Evolutionary conservation across 2,113 vertebrate genomes (phyloP).

Genomic region (Carassius gibelio): DNA sequence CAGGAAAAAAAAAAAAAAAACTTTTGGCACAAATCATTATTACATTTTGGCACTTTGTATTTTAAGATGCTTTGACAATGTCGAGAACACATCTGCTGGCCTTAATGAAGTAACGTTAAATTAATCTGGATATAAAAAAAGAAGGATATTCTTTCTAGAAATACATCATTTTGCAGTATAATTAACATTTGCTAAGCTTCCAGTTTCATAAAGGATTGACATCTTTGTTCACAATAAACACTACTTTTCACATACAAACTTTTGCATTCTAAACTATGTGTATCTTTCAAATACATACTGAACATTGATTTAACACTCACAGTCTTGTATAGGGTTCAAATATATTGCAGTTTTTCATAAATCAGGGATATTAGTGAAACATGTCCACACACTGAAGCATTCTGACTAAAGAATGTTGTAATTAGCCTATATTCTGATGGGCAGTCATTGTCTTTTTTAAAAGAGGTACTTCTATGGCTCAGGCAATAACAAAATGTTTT

Average conservation of each 20-base stretch:
- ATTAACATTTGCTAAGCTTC: neutral
- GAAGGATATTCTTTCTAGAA: neutral
- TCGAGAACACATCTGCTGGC: neutral
- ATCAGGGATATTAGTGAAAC: conserved; percentile 1
- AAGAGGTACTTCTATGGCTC: conserved; percentile 9
- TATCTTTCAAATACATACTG: conserved; percentile 15
- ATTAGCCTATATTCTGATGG: neutral
- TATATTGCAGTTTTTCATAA: neutral
- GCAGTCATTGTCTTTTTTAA: neutral
- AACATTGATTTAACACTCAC: neutral
- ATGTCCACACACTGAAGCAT: conserved; percentile 18
- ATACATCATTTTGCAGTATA: neutral
- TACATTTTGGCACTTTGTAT: conserved; percentile 52
- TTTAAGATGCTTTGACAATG: conserved; percentile 15
- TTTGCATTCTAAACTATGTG: neutral
- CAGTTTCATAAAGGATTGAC: conserved; percentile 1
- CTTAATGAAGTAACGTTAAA: neutral
- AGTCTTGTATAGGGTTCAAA: conserved; percentile 10
- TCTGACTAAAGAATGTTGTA: neutral
- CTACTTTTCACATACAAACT: neutral
- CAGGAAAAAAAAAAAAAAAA: neutral
- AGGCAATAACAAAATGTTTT: conserved; percentile 1
- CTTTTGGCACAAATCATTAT: conserved; percentile 36
- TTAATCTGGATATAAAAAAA: neutral
- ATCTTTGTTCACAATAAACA: conserved; percentile 22